Evolutionary conservation across 2,888 invertebrate species (phyloP).

Genomic region (Latrodectus elegans): DNA sequence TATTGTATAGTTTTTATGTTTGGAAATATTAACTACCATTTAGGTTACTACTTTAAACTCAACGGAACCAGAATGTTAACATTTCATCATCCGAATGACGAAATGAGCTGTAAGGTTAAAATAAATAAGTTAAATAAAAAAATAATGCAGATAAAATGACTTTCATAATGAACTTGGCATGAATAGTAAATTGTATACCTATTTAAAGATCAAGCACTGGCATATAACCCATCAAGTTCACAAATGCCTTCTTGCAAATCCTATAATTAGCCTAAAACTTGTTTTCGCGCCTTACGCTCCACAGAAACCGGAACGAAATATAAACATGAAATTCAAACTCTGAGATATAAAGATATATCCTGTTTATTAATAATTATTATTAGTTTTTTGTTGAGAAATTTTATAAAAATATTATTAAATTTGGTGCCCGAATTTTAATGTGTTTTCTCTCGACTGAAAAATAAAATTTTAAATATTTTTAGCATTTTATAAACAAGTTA

Average conservation of each 20-base stretch:
- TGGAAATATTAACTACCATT: too few species aligned
- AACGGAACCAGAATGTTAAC: neutral
- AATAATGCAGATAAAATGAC: neutral
- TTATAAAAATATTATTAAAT: too few species aligned
- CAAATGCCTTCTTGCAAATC: neutral
- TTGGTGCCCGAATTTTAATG: too few species aligned
- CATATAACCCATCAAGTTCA: neutral
- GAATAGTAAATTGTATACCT: neutral
- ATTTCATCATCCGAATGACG: neutral
- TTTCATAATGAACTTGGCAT: neutral
- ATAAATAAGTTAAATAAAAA: neutral
- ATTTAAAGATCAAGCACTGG: neutral
- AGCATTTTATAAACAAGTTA: too few species aligned
- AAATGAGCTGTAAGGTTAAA: neutral
- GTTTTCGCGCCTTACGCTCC: neutral
- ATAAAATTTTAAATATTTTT: too few species aligned
- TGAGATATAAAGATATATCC: neutral
- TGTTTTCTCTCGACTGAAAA: too few species aligned
- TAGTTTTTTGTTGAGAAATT: too few species aligned
- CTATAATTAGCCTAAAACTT: neutral
- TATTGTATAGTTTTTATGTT: too few species aligned
- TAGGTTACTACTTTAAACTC: too few species aligned
- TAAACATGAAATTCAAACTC: neutral
- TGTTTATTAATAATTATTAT: too few species aligned
- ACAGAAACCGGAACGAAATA: constrained; percentile 1